Conservation (phyloP, 2,797 vertebrate genomes). For the Leucoraja ocellata region DNA sequence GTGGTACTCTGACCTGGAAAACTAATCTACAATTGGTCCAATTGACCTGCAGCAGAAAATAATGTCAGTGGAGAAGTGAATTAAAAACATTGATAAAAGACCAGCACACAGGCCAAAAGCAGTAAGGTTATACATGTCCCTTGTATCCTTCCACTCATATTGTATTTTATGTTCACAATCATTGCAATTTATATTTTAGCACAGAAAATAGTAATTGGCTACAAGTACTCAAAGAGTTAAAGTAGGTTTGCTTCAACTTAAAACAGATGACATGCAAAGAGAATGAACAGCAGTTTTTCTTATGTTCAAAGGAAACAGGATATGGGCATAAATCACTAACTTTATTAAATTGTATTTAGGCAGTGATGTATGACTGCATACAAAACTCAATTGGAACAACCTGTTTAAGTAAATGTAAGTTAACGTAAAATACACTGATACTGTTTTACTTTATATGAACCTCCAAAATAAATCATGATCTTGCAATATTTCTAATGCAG, state of each 20-base stretch:
- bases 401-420: slow-evolving; percentile 33
- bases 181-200: not conserved
- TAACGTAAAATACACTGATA: not conserved
- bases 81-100: not conserved
- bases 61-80: not conserved
- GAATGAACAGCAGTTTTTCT: slow-evolving; percentile 29
- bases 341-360: slow-evolving; percentile 38
- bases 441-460: not conserved
- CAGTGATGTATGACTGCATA: slow-evolving; percentile 36
- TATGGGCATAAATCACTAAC: slow-evolving; percentile 32
- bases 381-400: slow-evolving; percentile 33
- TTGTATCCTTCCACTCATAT: not conserved
- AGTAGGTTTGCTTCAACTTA: slow-evolving; percentile 22
- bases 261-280: slow-evolving; percentile 32
- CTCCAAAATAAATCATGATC: not conserved
- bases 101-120: not conserved
- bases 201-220: not conserved
- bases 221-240: slow-evolving; percentile 23
- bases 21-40: not conserved
- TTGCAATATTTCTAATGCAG: not conserved
- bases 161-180: slow-evolving; percentile 1
- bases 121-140: not conserved
- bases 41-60: not conserved
- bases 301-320: slow-evolving; percentile 33
- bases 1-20: not conserved